Conservation (phyloP, 2,797 vertebrate genomes). For the Euthynnus affinis region DNA sequence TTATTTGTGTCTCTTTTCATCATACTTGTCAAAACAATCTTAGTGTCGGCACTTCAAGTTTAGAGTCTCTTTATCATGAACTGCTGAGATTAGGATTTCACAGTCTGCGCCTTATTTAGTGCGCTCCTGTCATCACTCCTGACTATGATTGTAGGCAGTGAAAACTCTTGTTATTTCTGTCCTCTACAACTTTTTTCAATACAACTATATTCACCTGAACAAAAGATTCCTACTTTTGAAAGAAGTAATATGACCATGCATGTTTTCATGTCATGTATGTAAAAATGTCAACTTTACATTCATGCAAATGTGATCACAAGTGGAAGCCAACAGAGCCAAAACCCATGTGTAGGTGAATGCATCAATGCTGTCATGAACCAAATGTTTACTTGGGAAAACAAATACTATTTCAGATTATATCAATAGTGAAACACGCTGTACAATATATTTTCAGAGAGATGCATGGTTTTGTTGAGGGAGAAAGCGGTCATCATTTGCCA, state of each 20-base stretch:
- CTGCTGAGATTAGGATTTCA: conserved; percentile 29
- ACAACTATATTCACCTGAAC: too few relatives aligned
- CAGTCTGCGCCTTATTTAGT: conserved; percentile 39
- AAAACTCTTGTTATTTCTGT: neutral
- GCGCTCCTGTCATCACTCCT: conserved; percentile 32
- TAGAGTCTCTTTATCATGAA: conserved; percentile 27
- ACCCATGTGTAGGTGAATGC: too few relatives aligned
- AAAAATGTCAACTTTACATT: too few relatives aligned
- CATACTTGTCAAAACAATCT: neutral
- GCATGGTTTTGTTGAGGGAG: too few relatives aligned
- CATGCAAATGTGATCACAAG: too few relatives aligned
- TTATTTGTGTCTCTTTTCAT: conserved; percentile 1
- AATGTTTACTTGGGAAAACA: neutral
- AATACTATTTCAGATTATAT: neutral
- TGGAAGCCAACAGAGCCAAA: too few relatives aligned
- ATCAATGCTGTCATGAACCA: neutral
- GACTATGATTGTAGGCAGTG: conserved; percentile 17
- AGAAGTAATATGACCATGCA: too few relatives aligned
- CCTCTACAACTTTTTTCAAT: neutral
- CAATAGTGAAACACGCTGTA: neutral
- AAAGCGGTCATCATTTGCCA: too few relatives aligned
- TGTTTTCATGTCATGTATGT: too few relatives aligned
- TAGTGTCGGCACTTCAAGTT: neutral
- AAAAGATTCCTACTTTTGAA: too few relatives aligned
- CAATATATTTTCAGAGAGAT: too few relatives aligned